A percentile compares a stretch with the other conserved stretches of the same genome.
These are phyloP conservation scores for Adelosebastes latens DNA, from an alignment of 2,797 vertebrate genomes.

Conservation along the genomic window DNA sequence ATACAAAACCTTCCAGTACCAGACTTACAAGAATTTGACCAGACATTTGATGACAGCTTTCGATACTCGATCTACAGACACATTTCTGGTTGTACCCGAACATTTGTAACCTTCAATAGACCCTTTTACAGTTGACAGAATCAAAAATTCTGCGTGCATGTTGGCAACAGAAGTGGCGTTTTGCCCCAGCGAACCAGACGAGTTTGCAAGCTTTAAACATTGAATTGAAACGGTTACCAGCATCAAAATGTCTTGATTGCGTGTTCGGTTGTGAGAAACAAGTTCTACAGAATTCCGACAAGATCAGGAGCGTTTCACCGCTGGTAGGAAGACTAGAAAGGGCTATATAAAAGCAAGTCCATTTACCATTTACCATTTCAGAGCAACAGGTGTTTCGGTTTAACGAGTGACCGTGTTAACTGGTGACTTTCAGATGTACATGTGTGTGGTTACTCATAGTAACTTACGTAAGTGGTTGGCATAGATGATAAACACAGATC, in stretches of 20 bases:
- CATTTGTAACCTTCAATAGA: neutral
- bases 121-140: neutral
- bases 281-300: too few relatives aligned
- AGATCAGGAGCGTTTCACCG: too few relatives aligned
- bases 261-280: neutral
- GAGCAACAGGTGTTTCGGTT: too few relatives aligned
- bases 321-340: too few relatives aligned
- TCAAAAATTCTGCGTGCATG: neutral
- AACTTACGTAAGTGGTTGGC: too few relatives aligned
- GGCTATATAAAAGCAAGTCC: too few relatives aligned
- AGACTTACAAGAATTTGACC: too few relatives aligned
- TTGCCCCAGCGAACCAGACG: neutral
- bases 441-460: too few relatives aligned
- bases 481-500: too few relatives aligned
- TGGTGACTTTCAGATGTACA: neutral
- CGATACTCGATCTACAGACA: neutral
- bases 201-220: neutral
- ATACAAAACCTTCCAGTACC: neutral
- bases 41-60: neutral
- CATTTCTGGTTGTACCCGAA: neutral
- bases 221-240: neutral
- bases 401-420: neutral
- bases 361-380: too few relatives aligned
- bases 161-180: neutral
- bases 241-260: neutral